Evolutionary conservation across 2,888 invertebrate species (phyloP), one percentile per base, ranked within the genome.

Genomic region (Polymixis flavicincta): DNA sequence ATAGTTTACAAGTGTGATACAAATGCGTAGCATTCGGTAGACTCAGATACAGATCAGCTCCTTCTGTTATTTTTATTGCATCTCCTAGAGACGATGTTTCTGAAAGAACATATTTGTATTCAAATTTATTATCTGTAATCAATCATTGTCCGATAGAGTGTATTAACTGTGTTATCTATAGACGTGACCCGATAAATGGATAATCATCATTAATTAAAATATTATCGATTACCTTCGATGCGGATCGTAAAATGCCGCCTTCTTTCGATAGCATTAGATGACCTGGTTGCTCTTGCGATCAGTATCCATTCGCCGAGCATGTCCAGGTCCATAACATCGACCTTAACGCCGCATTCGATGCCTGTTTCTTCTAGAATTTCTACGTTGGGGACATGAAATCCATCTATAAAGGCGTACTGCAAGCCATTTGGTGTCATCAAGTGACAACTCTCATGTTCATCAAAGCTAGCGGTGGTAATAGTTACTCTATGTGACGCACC

Each of bases 121-220:
- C 2, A 64, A 52, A 88, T 76, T 70, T 77, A 75, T 87, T 87
- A 89, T 89, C 89, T 73, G 48, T 73, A 59, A 65, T 54, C 48
- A 59, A 65, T 54, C 48, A 42, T 66, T 73, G 32, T 50, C 32
- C 73, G 82, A 78, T 82, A 69, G 57, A 76, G 66, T 64, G 61
- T 75, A 80, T 85, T 88, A 88, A 85, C 88, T 64, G 87, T 87
- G 71, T 92, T 92, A 95, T 94, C 93, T 80, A 67, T 65, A 76
- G 84, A 94, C 94, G 94, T 94, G 94, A 94, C 93, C 84, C 42
- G 92, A 93, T 93, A 93, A 85, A 82, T 83, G 89, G 90, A 88
- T 71, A 68, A 76, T 86, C 78, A 80, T 71, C 74, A 74, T 80
- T 71, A 82, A 77, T 87, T 80, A 80, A 83, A 89, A 88, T 74